These are phyloP conservation scores for Cephalopterus ornatus DNA, from an alignment of 2,113 vertebrate species.

Conservation along the genomic window DNA sequence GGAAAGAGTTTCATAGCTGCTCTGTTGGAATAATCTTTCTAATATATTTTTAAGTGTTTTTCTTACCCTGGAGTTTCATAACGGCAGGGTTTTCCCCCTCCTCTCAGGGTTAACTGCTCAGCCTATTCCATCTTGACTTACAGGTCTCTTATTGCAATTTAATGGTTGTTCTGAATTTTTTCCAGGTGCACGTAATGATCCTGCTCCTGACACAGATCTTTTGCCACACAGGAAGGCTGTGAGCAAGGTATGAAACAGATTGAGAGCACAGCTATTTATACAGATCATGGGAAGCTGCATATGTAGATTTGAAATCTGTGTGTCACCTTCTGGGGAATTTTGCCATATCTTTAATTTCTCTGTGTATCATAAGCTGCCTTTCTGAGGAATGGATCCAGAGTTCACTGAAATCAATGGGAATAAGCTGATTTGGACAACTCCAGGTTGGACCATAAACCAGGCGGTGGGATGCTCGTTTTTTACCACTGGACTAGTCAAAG, in stretches of 20 bases:
- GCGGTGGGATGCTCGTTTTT: neutral
- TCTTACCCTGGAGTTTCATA: slow-evolving; percentile 75
- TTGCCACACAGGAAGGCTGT: slow-evolving; percentile 73
- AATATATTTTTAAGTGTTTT: neutral
- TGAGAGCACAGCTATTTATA: neutral
- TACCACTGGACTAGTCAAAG: neutral
- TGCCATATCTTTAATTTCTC: neutral
- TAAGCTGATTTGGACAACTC: neutral
- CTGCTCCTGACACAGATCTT: slow-evolving; percentile 77
- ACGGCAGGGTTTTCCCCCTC: slow-evolving; percentile 1
- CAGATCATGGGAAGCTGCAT: neutral
- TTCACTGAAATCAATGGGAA: neutral
- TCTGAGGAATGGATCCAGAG: neutral
- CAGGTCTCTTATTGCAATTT: slow-evolving; percentile 74
- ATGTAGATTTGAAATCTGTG: neutral
- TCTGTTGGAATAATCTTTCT: neutral
- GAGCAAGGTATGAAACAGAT: neutral
- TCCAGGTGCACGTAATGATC: slow-evolving; percentile 77
- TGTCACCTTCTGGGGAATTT: neutral
- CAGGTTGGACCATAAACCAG: neutral
- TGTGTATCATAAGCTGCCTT: neutral
- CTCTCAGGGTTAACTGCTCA: slow-evolving; percentile 73
- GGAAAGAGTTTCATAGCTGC: neutral
- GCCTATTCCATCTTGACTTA: slow-evolving; percentile 74
- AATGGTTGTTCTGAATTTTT: slow-evolving; percentile 79